phyloP scores from a whole-genome alignment of 2,888 invertebrate genomes.

The Cataglyphis altisquamis region DNA sequence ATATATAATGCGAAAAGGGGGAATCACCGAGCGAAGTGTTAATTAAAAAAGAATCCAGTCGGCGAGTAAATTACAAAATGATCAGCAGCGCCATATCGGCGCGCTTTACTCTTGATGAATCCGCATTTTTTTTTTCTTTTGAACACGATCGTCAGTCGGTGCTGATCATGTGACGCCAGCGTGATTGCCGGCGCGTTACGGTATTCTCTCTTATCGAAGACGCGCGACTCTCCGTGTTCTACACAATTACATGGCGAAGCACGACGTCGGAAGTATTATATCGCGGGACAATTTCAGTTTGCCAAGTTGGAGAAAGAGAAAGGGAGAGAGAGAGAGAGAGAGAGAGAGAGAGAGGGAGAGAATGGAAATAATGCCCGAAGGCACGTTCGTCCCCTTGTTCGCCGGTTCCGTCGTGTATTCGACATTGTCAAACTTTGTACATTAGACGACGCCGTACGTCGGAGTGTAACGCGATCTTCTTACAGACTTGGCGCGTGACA shows the following conservation, averaged over 20 bases:
- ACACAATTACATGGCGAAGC: slow-evolving; percentile 27
- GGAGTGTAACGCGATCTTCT: slow-evolving; percentile 16
- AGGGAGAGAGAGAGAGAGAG: not conserved
- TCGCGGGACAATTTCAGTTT: slow-evolving; percentile 51
- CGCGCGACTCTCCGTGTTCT: not conserved
- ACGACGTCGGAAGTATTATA: slow-evolving; percentile 58
- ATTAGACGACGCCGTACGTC: slow-evolving; percentile 36
- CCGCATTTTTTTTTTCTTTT: not conserved
- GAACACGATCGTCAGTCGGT: not conserved
- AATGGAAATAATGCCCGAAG: slow-evolving; percentile 49
- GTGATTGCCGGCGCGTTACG: slow-evolving; percentile 13
- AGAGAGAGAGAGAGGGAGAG: not conserved
- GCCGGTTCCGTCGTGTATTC: not conserved
- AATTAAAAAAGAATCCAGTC: slow-evolving; percentile 26
- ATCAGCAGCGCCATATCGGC: not conserved
- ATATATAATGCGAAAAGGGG: not conserved
- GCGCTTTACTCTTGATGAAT: slow-evolving; percentile 20
- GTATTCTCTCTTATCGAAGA: slow-evolving; percentile 38
- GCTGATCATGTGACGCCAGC: slow-evolving; percentile 27
- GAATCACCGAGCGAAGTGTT: not conserved
- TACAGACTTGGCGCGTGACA: slow-evolving; percentile 7
- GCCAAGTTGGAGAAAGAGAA: slow-evolving; percentile 3
- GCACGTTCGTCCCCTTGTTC: slow-evolving; percentile 18
- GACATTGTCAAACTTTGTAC: slow-evolving; percentile 56
- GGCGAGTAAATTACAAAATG: not conserved